Evolutionary conservation across 1,140 invertebrate species (phyloP), one percentile per base, ranked within the genome.

Genomic region (Atta texana): DNA sequence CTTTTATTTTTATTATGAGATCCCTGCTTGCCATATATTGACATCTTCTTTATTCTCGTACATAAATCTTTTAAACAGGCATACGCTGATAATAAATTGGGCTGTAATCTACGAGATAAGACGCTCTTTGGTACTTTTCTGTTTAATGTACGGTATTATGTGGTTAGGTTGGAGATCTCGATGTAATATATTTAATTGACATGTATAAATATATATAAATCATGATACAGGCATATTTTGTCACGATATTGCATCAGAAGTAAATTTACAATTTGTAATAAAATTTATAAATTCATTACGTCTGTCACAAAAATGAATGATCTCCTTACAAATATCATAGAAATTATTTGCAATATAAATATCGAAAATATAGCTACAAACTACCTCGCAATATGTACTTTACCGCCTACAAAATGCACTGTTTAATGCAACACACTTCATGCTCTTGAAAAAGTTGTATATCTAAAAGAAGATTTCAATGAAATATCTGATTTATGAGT

Each of bases 91-190:
- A 81, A 78, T 71, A 86, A 88, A 89, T 85, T 88, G 16, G 55
- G 1, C 44, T 61, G 49, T 71, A 51, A 85, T 81, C 6, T 24
- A 57, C 28, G 28, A 53, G 34, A 89, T 61, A 69, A 51, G 31
- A 88, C 55, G 49, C 39, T 88, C 75, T 89, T 89, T 89, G 74
- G 81, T 89, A 82, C 80, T 51, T 71, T 71, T 53, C 3, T 57
- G 12, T 89, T 86, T 89, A 76, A 1, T 49, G 7, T 49, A 49
- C 12, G 18, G 4, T 61, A n/a, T 59, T 51, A 28, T 28, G 31
- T 14, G 10, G 1, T 44, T 68, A 10, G 10, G 1, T 44, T 68
- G 16, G 39, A 44, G 6, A 2, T 59, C 55, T 82, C 14, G 18
- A 82, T 51, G 8, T 51, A 31, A 49, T 34, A 80, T 80, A 78